Percentiles rank a stretch among this genome's conserved stretches.
Evolutionary conservation across 2,888 invertebrate species (phyloP).

Genomic region (Ophonus ardosiacus): DNA sequence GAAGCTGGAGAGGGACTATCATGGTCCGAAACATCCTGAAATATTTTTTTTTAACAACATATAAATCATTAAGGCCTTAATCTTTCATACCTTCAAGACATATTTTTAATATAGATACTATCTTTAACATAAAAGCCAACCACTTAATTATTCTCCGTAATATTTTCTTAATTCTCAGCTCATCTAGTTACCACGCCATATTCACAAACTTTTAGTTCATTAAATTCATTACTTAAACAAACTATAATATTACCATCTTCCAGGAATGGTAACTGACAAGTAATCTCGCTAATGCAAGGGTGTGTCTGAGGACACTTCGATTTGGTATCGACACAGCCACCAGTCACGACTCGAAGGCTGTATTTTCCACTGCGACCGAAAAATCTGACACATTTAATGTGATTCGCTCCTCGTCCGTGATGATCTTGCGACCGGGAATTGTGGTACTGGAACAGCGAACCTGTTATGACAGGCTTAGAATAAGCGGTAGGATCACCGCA

Average conservation of each 20-base stretch:
- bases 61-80: no score
- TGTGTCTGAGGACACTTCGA: conserved; percentile 39
- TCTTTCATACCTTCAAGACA: no score
- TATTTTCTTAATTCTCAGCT: no score
- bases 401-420: background rate
- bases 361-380: conserved; percentile 11
- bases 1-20: no score
- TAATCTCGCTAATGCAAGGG: conserved; percentile 51
- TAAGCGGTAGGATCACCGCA: no score
- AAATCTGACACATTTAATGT: conserved; percentile 19
- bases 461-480: no score
- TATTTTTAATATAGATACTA: no score
- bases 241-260: conserved; percentile 22
- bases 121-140: no score
- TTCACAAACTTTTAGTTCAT: conserved; percentile 18
- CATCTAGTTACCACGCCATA: no score
- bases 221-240: conserved; percentile 30
- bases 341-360: background rate
- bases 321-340: background rate
- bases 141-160: no score
- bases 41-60: no score
- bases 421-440: background rate
- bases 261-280: background rate
- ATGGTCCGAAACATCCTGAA: no score
- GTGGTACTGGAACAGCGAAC: conserved; percentile 13